phyloP scores from a whole-genome alignment of 2,888 invertebrate genomes.

The Hemithea aestivaria region DNA sequence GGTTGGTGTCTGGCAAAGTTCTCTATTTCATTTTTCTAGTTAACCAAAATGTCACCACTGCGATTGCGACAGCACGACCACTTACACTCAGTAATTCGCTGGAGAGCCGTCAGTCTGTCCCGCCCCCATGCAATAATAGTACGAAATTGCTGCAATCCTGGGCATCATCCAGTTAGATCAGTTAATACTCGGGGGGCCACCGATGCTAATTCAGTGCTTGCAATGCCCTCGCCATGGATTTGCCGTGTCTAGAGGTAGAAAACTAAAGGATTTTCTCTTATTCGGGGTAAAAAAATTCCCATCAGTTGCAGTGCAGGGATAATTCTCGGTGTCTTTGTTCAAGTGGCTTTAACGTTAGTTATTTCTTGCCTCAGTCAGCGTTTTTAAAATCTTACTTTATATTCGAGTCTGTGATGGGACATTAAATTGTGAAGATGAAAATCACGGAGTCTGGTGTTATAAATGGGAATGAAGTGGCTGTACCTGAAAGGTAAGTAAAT shows the following conservation, averaged over 20 bases:
- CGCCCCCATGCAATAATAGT: slow-evolving; percentile 61
- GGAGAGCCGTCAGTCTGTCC: slow-evolving; percentile 59
- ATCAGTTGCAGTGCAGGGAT: too few species aligned
- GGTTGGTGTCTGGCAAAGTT: too few species aligned
- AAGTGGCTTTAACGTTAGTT: too few species aligned
- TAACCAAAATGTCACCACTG: too few species aligned
- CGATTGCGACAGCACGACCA: slow-evolving; percentile 27
- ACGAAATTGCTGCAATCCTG: slow-evolving; percentile 70
- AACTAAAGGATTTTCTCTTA: too few species aligned
- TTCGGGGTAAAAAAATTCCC: too few species aligned
- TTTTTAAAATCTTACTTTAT: neutral
- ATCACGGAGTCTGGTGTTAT: slow-evolving; percentile 47
- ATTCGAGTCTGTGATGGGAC: slow-evolving; percentile 9
- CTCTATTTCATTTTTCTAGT: too few species aligned
- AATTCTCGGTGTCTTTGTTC: too few species aligned
- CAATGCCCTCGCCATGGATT: slow-evolving; percentile 43
- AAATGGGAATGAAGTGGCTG: slow-evolving; percentile 32
- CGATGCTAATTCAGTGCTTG: slow-evolving; percentile 38
- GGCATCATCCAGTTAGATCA: slow-evolving; percentile 62
- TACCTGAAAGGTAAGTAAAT: slow-evolving; percentile 38
- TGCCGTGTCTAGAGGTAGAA: slow-evolving; percentile 30
- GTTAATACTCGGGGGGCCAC: slow-evolving; percentile 49
- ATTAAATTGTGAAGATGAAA: slow-evolving; percentile 45
- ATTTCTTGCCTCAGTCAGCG: too few species aligned
- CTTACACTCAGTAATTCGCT: slow-evolving; percentile 57